Evolutionary conservation across 2,113 vertebrate genomes (phyloP).

Genomic region (Gadus macrocephalus): DNA sequence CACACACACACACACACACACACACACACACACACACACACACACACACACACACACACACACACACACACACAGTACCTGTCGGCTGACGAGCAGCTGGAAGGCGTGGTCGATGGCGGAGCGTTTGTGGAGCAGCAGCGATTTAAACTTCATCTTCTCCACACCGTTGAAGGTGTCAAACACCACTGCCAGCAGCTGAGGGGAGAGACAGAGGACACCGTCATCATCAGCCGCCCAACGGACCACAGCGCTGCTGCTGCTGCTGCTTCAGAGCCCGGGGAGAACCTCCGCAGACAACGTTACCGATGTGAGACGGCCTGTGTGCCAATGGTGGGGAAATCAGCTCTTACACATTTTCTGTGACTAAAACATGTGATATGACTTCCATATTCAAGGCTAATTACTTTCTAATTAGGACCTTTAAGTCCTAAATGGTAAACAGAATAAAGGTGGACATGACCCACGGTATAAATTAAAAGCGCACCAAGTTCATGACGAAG

Average conservation of each 20-base stretch:
- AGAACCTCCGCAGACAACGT: neutral
- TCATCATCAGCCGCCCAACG: neutral
- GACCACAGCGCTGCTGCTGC: neutral
- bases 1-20: too few species aligned
- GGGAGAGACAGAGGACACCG: neutral
- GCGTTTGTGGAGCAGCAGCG: slow-evolving; percentile 91
- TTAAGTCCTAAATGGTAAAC: too few species aligned
- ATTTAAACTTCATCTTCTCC: slow-evolving; percentile 97
- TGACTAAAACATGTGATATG: too few species aligned
- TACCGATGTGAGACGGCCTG: too few species aligned
- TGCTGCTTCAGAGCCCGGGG: neutral
- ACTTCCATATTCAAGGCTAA: too few species aligned
- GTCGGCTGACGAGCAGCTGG: slow-evolving; percentile 81
- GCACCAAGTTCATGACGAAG: slow-evolving; percentile 96
- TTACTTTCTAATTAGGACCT: too few species aligned
- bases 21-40: too few species aligned
- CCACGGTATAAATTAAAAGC: neutral
- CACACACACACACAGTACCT: slow-evolving; percentile 64
- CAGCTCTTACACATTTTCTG: too few species aligned
- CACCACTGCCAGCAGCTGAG: slow-evolving; percentile 90
- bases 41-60: too few species aligned
- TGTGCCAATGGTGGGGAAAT: too few species aligned
- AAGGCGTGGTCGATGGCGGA: slow-evolving; percentile 89
- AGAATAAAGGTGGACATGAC: too few species aligned
- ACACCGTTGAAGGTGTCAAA: slow-evolving; percentile 97